Conservation (phyloP, 2,113 vertebrate species). For the Poeciliopsis prolifica region DNA sequence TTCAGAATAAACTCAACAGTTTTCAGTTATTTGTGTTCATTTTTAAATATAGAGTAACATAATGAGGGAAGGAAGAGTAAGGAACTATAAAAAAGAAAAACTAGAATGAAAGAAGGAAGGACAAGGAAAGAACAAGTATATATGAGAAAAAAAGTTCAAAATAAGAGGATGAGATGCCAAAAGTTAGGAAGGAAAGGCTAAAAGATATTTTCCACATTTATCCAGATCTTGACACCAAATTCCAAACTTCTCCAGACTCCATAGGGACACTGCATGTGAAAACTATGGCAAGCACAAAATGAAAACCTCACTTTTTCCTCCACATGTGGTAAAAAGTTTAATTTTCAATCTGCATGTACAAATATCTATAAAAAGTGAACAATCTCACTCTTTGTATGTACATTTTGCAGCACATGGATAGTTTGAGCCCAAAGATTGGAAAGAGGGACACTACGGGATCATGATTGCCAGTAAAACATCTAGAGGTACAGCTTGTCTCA, state of each 20-base stretch:
- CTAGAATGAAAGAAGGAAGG: no score
- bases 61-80: no score
- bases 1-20: no score
- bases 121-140: no score
- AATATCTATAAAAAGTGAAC: slow-evolving; percentile 78
- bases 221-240: no score
- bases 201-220: no score
- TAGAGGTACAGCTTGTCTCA: slow-evolving; percentile 23
- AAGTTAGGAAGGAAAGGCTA: no score
- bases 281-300: background rate
- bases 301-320: slow-evolving; percentile 3
- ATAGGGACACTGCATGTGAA: background rate
- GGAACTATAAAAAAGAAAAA: no score
- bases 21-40: no score
- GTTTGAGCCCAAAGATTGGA: slow-evolving; percentile 34
- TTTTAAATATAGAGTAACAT: no score
- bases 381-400: slow-evolving; percentile 72
- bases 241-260: background rate
- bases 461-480: slow-evolving; percentile 40
- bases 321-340: slow-evolving; percentile 74
- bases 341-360: slow-evolving; percentile 74
- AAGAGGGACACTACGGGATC: slow-evolving; percentile 32
- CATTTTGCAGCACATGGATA: slow-evolving; percentile 60
- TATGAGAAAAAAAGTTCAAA: no score
- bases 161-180: no score